Percentiles rank a stretch among this genome's conserved stretches.
Evolutionary conservation across 1,140 invertebrate species (phyloP).

Genomic region (Lamellibrachia luymesi): DNA sequence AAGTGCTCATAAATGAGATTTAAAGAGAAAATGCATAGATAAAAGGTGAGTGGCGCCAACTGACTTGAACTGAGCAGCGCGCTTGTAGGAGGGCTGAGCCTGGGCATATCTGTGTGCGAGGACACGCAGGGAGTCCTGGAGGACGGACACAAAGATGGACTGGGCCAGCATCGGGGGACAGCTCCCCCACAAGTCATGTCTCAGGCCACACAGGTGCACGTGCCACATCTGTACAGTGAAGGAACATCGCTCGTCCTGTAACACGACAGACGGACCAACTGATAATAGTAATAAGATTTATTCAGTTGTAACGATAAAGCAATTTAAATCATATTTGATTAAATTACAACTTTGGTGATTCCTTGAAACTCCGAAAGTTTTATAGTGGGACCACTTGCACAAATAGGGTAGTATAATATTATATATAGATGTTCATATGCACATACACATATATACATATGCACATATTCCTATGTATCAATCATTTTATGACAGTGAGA

Average conservation of each 20-base stretch:
- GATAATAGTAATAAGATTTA: background rate
- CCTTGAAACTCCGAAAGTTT: too few species aligned
- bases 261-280: background rate
- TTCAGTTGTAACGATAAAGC: too few species aligned
- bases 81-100: background rate
- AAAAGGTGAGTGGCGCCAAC: background rate
- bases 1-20: too few species aligned
- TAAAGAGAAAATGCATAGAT: too few species aligned
- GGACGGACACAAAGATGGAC: constrained; percentile 5
- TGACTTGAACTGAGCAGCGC: background rate
- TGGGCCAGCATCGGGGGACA: background rate
- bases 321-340: too few species aligned
- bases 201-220: background rate
- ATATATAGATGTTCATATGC: too few species aligned
- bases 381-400: too few species aligned
- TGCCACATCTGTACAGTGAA: constrained; percentile 16
- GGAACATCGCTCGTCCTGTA: constrained; percentile 14
- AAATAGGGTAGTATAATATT: too few species aligned
- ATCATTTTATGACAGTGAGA: too few species aligned
- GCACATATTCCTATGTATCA: too few species aligned
- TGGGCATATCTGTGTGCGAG: background rate
- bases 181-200: background rate
- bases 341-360: too few species aligned
- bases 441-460: too few species aligned
- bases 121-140: background rate